Base-by-base conservation (phyloP, 1,140 invertebrate genomes). In the Lithobius niger region DNA sequence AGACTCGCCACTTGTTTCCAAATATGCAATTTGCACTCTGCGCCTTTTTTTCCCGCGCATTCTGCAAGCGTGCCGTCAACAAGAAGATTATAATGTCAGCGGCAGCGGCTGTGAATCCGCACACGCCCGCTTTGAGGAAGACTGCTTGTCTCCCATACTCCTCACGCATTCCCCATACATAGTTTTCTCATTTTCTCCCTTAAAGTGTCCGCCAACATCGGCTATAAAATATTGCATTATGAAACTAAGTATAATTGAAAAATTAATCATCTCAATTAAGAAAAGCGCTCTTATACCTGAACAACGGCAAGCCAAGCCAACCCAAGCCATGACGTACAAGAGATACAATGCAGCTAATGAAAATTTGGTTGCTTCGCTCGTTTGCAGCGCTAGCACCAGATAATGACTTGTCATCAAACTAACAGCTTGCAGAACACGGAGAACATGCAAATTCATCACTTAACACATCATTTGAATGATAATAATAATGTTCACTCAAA, bases 401-500 rank as follows among this genome's bases (percentile, higher is more conserved):
- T 50, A 50, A 50, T 26, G 48, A 50, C 48, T 19, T 27, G 48
- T 24, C 48, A 50, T 50, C 48, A 50, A 47, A 50, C 48, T 50
- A 50, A 50, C 48, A 27, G 48, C 48, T 50, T 27, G 27, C 24
- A 27, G 13, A 27, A 26, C 48, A 26, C 21, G 48, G 6, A 25
- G 27, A 50, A 50, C 48, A 50, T 50, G 48, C 48, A 50, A 50
- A 50, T 50, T 50, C 48, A 50, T 50, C 48, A 50, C 48, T 50
- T 50, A 50, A 50, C 48, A 50, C 48, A 50, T 50, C 48, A 50
- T 50, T 50, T 50, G 24, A 25, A 50, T 50, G 24, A 50, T 50
- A 25, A 50, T 50, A 50, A 50, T 50, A 50, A 50, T 50, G 48
- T 26, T 50, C 27, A 26, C 48, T 50, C 43, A 45, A 45, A 45